These are phyloP conservation scores for Patella pellucida DNA, from an alignment of 2,888 invertebrate species.

Conservation along the genomic window DNA sequence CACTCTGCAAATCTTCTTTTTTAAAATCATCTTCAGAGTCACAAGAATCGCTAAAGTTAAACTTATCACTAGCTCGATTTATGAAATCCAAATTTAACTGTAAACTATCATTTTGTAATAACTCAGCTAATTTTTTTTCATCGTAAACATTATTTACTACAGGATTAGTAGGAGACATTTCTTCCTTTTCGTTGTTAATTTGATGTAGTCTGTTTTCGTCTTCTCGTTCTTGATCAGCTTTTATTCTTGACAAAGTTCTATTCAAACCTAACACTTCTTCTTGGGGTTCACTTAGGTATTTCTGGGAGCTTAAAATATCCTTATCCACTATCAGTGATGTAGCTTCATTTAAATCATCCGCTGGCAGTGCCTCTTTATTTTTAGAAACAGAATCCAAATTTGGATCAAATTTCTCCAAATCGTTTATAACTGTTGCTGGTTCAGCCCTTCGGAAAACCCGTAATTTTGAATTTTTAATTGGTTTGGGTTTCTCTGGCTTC, in stretches of 20 bases:
- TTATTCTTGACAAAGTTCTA: background rate
- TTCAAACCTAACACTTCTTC: background rate
- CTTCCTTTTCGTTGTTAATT: background rate
- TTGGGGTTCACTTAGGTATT: conserved; percentile 9
- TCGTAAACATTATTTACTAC: background rate
- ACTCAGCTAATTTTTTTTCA: background rate
- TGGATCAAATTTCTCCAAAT: background rate
- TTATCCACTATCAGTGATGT: background rate
- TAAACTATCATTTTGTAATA: background rate
- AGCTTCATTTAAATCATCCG: background rate
- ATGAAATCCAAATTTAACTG: background rate
- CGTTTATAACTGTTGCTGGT: conserved; percentile 10
- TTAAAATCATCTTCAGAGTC: background rate
- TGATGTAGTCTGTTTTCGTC: background rate
- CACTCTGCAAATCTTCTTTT: background rate
- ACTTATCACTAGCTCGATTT: background rate
- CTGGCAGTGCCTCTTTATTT: background rate
- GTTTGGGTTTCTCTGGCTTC: background rate
- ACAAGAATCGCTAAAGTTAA: background rate
- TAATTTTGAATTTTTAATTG: background rate
- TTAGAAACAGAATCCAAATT: background rate
- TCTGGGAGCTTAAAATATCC: background rate
- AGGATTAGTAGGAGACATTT: no score
- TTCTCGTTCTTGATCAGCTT: background rate
- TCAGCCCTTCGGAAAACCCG: conserved; percentile 6